Evolutionary conservation across 2,113 vertebrate species (phyloP).

Genomic region (Telmatochromis sp.): DNA sequence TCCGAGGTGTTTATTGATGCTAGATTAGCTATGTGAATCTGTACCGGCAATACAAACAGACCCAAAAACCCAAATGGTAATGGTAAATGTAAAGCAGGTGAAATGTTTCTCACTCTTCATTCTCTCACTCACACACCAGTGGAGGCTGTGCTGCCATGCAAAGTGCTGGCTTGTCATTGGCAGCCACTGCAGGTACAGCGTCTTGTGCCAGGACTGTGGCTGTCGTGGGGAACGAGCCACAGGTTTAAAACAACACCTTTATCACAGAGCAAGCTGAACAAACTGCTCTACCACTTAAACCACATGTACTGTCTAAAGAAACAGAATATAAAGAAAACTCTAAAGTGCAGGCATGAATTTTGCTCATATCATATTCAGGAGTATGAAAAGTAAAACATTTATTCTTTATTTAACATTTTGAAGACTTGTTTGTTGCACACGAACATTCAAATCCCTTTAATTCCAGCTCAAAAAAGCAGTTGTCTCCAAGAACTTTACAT

Average conservation of each 20-base stretch:
- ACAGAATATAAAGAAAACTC: not conserved
- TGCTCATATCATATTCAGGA: not conserved
- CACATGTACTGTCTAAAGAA: not conserved
- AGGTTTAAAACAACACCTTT: not conserved
- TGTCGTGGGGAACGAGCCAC: not conserved
- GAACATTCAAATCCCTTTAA: not conserved
- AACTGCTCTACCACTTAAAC: rapidly evolving
- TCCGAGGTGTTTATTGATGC: not conserved
- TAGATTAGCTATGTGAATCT: not conserved
- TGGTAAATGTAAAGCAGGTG: not conserved
- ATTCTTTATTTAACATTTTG: not conserved
- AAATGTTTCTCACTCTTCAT: not conserved
- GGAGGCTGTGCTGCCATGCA: not conserved
- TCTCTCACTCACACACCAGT: not conserved
- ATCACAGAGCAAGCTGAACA: not conserved
- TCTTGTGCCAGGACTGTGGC: not conserved
- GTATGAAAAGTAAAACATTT: not conserved
- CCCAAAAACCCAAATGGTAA: not conserved
- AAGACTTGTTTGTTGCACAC: not conserved
- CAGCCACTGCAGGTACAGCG: not conserved
- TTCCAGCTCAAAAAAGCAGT: not conserved
- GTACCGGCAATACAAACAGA: not conserved
- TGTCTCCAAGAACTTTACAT: not conserved
- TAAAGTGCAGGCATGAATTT: not conserved
- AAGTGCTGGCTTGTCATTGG: not conserved